Evolutionary conservation across 1,140 invertebrate species (phyloP).

Genomic region (Euwallacea similis): DNA sequence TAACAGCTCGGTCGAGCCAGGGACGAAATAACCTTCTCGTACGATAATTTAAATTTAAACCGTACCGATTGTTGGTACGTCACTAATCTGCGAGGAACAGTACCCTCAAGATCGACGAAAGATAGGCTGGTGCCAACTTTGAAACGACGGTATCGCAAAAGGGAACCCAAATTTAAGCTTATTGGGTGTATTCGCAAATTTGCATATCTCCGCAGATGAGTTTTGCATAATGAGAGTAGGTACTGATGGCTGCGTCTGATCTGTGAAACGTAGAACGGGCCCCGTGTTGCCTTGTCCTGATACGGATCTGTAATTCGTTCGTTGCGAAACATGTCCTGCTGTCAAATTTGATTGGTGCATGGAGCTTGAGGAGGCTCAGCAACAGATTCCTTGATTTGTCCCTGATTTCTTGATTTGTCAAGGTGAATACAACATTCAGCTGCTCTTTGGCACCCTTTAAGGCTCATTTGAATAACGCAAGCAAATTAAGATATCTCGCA

Average conservation of each 20-base stretch:
- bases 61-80: slow-evolving; percentile 5
- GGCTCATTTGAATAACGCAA: no score
- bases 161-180: slow-evolving; percentile 31
- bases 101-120: slow-evolving; percentile 16
- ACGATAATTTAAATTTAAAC: no score
- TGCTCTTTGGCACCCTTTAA: no score
- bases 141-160: slow-evolving; percentile 28
- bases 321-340: background rate
- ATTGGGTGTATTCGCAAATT: slow-evolving; percentile 30
- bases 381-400: no score
- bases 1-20: no score
- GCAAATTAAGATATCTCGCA: no score
- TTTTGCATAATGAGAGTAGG: slow-evolving; percentile 35
- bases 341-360: background rate
- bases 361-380: no score
- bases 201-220: slow-evolving; percentile 33
- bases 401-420: no score
- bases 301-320: slow-evolving; percentile 9
- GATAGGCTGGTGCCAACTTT: slow-evolving; percentile 31
- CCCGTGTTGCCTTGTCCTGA: slow-evolving; percentile 5
- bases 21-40: no score
- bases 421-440: no score
- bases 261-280: slow-evolving; percentile 22
- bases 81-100: slow-evolving; percentile 7
- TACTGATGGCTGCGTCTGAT: slow-evolving; percentile 34